Conservation (phyloP, 2,113 vertebrate species). For the Sinocyclocheilus grahami region DNA sequence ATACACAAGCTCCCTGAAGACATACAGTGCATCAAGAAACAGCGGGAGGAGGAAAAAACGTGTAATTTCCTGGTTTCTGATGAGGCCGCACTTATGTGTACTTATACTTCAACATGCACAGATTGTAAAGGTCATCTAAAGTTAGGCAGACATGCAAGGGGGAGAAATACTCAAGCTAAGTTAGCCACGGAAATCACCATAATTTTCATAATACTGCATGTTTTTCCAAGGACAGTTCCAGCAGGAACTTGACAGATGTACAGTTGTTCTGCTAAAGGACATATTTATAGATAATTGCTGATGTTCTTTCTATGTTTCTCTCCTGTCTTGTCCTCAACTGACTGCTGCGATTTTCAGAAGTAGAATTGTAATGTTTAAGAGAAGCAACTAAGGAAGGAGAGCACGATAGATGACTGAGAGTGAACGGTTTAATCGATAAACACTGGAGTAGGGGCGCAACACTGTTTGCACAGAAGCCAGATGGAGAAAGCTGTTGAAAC, state of each 20-base stretch:
- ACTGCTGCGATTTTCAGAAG: background rate
- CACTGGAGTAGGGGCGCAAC: slow-evolving; percentile 21
- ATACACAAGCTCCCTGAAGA: slow-evolving; percentile 16
- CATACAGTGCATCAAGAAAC: background rate
- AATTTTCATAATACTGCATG: slow-evolving; percentile 3
- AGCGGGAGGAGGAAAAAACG: background rate
- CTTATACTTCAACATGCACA: slow-evolving; percentile 11
- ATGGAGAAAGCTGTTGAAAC: slow-evolving; percentile 50
- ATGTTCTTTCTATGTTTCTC: background rate
- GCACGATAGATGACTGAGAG: slow-evolving; percentile 43
- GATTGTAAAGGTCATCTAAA: slow-evolving; percentile 43
- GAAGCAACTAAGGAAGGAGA: slow-evolving; percentile 7
- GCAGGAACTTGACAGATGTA: background rate
- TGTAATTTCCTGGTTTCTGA: background rate
- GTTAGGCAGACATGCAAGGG: background rate
- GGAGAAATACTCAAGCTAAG: slow-evolving; percentile 10
- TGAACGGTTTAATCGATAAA: slow-evolving; percentile 42
- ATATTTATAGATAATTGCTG: background rate
- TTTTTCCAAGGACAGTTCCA: background rate
- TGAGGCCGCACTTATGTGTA: background rate
- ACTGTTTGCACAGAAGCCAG: slow-evolving; percentile 38
- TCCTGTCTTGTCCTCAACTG: background rate
- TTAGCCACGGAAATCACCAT: slow-evolving; percentile 17
- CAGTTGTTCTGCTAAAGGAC: background rate
- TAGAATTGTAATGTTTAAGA: background rate